These are phyloP conservation scores for Mareca penelope DNA, from an alignment of 2,797 vertebrate genomes.

Conservation along the genomic window DNA sequence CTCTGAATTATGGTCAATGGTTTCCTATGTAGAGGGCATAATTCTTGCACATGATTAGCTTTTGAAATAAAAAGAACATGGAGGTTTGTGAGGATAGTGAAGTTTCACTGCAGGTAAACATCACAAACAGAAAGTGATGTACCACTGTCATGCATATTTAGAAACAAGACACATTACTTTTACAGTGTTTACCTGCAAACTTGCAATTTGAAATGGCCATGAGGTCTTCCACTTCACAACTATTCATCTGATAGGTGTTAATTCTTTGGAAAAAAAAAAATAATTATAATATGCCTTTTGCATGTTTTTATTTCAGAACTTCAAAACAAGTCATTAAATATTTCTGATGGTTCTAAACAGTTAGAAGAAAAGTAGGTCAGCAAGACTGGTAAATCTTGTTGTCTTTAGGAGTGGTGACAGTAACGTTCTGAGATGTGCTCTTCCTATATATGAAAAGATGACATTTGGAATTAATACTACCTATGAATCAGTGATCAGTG, in stretches of 20 bases:
- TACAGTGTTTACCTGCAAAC: not conserved
- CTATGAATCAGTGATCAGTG: not conserved
- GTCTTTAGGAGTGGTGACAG: not conserved
- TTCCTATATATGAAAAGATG: not conserved
- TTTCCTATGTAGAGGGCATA: not conserved
- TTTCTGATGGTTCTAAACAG: slow-evolving; percentile 28
- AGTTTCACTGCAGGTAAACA: not conserved
- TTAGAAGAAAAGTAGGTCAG: slow-evolving; percentile 20
- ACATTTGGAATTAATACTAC: not conserved
- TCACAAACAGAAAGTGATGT: not conserved
- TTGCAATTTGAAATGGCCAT: not conserved
- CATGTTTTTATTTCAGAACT: not conserved
- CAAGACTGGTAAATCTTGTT: not conserved
- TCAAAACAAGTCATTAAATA: slow-evolving; percentile 31
- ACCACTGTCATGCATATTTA: not conserved
- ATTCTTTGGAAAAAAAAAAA: not conserved
- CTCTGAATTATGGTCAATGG: not conserved
- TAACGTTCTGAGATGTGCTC: not conserved
- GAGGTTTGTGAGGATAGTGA: not conserved
- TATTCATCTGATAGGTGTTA: slow-evolving; percentile 1
- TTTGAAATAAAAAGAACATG: not conserved
- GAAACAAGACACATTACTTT: not conserved
- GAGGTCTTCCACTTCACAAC: not conserved
- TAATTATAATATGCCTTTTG: not conserved
- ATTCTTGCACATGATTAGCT: not conserved